phyloP scores from a whole-genome alignment of 1,140 invertebrate genomes.

The Drosophila lowei region DNA sequence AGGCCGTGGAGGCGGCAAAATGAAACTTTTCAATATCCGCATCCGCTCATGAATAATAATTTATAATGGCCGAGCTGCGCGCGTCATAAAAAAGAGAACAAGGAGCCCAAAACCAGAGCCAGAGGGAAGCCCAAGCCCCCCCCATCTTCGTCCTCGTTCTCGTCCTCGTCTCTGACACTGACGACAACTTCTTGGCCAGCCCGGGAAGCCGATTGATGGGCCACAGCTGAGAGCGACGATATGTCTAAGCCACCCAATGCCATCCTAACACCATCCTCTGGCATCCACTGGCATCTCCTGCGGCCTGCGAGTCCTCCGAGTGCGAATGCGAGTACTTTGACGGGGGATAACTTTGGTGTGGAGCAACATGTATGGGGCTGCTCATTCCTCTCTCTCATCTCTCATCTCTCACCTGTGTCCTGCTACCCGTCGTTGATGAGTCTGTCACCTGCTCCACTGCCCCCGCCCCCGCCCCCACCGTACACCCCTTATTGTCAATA shows the following conservation, averaged over 20 bases:
- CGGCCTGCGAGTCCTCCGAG: background rate
- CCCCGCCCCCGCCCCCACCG: background rate
- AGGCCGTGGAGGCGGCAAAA: conserved; percentile 41
- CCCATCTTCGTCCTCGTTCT: background rate
- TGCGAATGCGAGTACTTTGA: background rate
- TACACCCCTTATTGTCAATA: background rate
- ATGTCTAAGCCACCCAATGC: conserved; percentile 31
- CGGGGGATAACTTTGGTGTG: conserved; percentile 30
- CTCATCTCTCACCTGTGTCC: too few species aligned
- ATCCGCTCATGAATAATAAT: conserved; percentile 81
- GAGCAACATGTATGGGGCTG: conserved; percentile 30
- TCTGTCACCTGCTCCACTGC: conserved; percentile 37
- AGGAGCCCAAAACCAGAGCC: too few species aligned
- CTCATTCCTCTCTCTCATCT: too few species aligned
- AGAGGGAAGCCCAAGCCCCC: background rate
- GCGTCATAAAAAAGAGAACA: conserved; percentile 42
- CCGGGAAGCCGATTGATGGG: conserved; percentile 40
- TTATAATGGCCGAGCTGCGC: conserved; percentile 69
- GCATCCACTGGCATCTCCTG: background rate
- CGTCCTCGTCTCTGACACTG: conserved; percentile 27
- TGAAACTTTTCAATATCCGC: conserved; percentile 81
- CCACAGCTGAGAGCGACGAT: conserved; percentile 24
- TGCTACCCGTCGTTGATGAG: conserved; percentile 17
- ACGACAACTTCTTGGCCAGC: conserved; percentile 36
- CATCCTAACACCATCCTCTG: background rate